Conservation (phyloP, 1,140 invertebrate genomes). For the Hestina assimilis region DNA sequence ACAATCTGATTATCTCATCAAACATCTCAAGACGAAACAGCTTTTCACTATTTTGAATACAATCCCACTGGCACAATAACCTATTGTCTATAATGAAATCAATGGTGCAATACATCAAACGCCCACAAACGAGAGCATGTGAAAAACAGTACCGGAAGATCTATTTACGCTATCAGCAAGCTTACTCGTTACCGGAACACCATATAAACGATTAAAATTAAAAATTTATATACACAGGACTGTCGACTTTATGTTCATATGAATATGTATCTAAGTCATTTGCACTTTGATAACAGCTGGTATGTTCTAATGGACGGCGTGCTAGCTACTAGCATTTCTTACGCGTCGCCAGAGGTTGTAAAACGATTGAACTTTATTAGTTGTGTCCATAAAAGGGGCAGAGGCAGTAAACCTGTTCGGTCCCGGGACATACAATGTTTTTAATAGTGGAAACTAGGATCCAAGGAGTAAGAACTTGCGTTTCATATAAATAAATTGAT, state of each 20-base stretch:
- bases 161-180: slow-evolving; percentile 22
- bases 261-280: background rate
- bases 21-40: too few species aligned
- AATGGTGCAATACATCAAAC: slow-evolving; percentile 10
- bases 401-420: slow-evolving; percentile 46
- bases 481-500: background rate
- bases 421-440: slow-evolving; percentile 51
- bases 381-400: slow-evolving; percentile 60
- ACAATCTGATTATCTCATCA: too few species aligned
- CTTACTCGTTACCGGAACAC: slow-evolving; percentile 18
- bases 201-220: background rate
- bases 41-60: background rate
- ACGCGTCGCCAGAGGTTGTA: slow-evolving; percentile 31
- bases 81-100: background rate
- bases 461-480: background rate
- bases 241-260: background rate
- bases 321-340: slow-evolving; percentile 9
- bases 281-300: background rate
- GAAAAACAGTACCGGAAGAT: slow-evolving; percentile 20
- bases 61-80: background rate
- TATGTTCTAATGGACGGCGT: background rate
- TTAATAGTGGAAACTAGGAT: slow-evolving; percentile 21
- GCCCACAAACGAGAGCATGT: background rate
- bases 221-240: background rate
- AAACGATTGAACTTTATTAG: slow-evolving; percentile 60